phyloP scores from a whole-genome alignment of 2,113 vertebrate genomes.

The Machaerirhynchus nigripectus region DNA sequence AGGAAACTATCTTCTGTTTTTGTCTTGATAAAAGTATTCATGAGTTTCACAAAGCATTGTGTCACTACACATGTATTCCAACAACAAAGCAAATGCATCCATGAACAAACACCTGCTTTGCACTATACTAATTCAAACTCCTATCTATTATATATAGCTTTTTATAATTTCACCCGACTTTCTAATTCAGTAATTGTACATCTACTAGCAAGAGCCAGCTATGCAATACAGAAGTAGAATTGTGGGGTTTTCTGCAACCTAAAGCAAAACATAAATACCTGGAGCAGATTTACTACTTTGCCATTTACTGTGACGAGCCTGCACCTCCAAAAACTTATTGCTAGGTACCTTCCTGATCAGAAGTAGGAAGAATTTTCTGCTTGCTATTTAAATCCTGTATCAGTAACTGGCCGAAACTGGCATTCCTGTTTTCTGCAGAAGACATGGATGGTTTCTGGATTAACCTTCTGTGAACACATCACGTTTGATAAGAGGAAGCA shows the following conservation, averaged over 20 bases:
- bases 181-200: constrained; percentile 12
- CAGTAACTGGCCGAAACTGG: neutral
- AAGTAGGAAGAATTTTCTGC: neutral
- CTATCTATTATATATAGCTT: neutral
- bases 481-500: neutral
- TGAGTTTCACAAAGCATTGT: neutral
- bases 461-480: neutral
- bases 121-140: neutral
- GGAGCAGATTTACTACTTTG: neutral
- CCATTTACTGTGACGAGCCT: neutral
- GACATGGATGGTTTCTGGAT: neutral
- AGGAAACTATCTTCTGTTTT: constrained; percentile 37
- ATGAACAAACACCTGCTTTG: constrained; percentile 10
- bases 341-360: neutral
- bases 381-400: neutral
- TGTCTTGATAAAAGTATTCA: constrained; percentile 34
- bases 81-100: neutral
- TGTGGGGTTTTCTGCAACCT: neutral
- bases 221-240: neutral
- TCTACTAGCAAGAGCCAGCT: neutral
- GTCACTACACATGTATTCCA: neutral
- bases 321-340: neutral
- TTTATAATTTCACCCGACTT: neutral
- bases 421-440: neutral
- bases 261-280: neutral